Conservation (phyloP, 2,797 vertebrate species). For the Numenius phaeopus region DNA sequence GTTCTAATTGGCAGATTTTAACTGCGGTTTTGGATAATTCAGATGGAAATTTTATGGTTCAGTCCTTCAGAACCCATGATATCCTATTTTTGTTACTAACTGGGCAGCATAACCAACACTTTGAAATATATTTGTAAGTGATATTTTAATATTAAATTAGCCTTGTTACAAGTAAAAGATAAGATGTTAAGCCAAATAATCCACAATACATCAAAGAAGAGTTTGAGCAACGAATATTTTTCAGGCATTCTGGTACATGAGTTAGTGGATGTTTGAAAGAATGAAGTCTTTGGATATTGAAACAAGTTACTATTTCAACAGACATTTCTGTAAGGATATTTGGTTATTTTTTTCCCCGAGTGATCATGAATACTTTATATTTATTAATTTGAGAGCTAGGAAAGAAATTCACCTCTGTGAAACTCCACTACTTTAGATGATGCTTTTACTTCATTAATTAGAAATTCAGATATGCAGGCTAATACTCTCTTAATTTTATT, state of each 20-base stretch:
- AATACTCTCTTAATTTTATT: not conserved
- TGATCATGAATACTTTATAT: not conserved
- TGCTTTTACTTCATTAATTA: not conserved
- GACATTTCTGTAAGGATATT: not conserved
- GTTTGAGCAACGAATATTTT: not conserved
- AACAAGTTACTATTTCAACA: not conserved
- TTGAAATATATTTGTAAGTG: not conserved
- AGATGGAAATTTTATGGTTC: not conserved
- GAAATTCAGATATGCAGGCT: not conserved
- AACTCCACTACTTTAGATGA: not conserved
- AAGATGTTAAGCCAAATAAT: not conserved
- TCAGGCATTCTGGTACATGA: not conserved
- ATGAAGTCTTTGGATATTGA: not conserved
- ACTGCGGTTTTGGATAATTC: not conserved
- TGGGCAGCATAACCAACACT: not conserved
- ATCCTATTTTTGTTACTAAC: not conserved
- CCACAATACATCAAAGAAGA: not conserved
- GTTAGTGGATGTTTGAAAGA: not conserved
- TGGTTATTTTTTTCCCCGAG: rapidly evolving
- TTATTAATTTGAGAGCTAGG: not conserved
- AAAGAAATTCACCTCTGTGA: not conserved
- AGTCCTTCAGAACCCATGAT: not conserved
- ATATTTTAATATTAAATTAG: not conserved
- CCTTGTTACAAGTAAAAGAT: not conserved
- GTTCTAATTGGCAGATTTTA: not conserved